Evolutionary conservation across 2,797 vertebrate species (phyloP).

Genomic region (Harpagifer antarcticus): DNA sequence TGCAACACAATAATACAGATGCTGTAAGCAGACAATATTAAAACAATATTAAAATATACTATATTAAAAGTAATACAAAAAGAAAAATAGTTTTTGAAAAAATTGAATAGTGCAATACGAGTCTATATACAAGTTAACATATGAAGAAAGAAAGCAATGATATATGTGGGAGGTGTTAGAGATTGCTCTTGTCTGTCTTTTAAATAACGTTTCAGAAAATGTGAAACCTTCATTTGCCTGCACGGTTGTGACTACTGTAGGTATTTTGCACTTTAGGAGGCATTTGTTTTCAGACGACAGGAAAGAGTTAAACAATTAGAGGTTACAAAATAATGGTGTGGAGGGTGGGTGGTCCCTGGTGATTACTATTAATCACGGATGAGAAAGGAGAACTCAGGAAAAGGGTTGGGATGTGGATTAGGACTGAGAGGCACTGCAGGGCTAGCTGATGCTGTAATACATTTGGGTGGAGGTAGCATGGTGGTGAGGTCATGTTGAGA

Average conservation of each 20-base stretch:
- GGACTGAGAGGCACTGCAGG: slow-evolving; percentile 19
- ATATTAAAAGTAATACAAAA: too few species aligned
- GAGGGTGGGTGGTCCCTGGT: slow-evolving; percentile 68
- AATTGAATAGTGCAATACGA: too few species aligned
- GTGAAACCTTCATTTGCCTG: slow-evolving; percentile 26
- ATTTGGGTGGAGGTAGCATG: slow-evolving; percentile 73
- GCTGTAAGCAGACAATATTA: too few species aligned
- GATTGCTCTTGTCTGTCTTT: slow-evolving; percentile 1
- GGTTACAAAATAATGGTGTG: slow-evolving; percentile 66
- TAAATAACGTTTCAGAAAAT: slow-evolving; percentile 14
- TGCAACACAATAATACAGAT: too few species aligned
- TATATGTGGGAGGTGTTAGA: neutral
- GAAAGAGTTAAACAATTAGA: slow-evolving; percentile 83
- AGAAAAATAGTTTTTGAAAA: too few species aligned
- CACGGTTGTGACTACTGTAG: slow-evolving; percentile 35
- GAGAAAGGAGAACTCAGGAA: slow-evolving; percentile 73
- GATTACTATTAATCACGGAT: slow-evolving; percentile 75
- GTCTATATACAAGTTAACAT: neutral
- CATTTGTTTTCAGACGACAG: slow-evolving; percentile 75
- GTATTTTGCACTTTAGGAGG: slow-evolving; percentile 22
- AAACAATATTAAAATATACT: too few species aligned
- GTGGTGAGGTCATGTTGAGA: slow-evolving; percentile 77
- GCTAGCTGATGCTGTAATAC: slow-evolving; percentile 47
- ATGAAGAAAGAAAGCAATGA: neutral
- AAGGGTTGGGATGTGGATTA: slow-evolving; percentile 70